Evolutionary conservation across 2,797 vertebrate genomes (phyloP).

Genomic region (Steatocranus sp.): DNA sequence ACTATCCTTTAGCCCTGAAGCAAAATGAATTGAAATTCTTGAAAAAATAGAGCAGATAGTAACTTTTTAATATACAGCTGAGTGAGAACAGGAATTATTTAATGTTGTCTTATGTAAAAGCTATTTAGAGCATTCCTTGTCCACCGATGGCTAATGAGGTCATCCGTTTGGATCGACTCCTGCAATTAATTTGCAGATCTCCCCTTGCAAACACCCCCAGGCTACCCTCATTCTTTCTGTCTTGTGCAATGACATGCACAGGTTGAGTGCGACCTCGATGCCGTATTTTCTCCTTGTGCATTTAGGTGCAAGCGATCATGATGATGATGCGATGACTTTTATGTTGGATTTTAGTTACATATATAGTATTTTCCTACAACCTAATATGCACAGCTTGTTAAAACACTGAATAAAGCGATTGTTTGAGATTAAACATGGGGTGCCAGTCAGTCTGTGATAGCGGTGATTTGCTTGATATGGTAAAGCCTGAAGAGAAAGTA

Average conservation of each 20-base stretch:
- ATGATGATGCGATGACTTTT: not conserved
- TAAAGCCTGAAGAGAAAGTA: not conserved
- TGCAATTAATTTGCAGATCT: conserved; percentile 58
- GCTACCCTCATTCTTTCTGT: conserved; percentile 2
- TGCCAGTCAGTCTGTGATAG: conserved; percentile 11
- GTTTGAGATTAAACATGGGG: not conserved
- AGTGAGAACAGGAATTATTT: not conserved
- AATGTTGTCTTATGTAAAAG: conserved; percentile 63
- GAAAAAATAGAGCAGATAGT: not conserved
- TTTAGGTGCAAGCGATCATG: not conserved
- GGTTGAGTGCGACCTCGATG: not conserved
- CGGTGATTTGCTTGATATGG: not conserved
- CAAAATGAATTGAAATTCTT: not conserved
- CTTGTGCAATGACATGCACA: conserved; percentile 30
- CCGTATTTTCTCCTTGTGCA: not conserved
- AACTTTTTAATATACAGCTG: not conserved
- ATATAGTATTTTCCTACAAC: not conserved
- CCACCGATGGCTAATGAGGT: conserved; percentile 63
- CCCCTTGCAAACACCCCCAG: not conserved
- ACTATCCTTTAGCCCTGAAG: not conserved
- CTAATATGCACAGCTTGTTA: not conserved
- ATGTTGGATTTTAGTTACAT: not conserved
- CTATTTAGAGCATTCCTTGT: conserved; percentile 44
- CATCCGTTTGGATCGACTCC: conserved; percentile 36
- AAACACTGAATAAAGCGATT: not conserved